These are phyloP conservation scores for Calliphora vicina DNA, from an alignment of 1,140 invertebrate genomes.

Conservation along the genomic window DNA sequence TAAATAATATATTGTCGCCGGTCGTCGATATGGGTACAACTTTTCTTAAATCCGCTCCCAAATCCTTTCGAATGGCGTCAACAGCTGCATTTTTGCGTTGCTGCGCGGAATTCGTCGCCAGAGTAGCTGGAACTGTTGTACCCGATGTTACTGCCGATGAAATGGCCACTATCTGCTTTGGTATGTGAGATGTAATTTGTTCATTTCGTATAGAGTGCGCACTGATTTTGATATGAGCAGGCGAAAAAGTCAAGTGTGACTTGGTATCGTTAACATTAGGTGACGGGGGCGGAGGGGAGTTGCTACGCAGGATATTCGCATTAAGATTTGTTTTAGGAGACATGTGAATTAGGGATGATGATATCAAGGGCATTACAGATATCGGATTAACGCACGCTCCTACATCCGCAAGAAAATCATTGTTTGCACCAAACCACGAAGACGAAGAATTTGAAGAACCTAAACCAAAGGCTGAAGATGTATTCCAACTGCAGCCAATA, in stretches of 20 bases:
- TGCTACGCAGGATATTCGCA: conserved; percentile 41
- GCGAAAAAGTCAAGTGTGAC: conserved; percentile 73
- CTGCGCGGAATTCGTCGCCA: conserved; percentile 52
- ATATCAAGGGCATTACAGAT: conserved; percentile 70
- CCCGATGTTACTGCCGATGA: conserved; percentile 46
- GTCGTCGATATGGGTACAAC: background rate
- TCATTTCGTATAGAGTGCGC: conserved; percentile 55
- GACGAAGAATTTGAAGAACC: conserved; percentile 72
- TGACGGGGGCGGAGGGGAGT: conserved; percentile 48
- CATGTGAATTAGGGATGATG: conserved; percentile 43
- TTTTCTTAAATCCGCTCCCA: conserved; percentile 45
- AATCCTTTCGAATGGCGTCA: conserved; percentile 59
- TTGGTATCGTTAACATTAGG: conserved; percentile 60
- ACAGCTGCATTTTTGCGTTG: conserved; percentile 54
- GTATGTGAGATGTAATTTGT: conserved; percentile 65
- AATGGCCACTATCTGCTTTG: conserved; percentile 66
- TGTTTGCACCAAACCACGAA: conserved; percentile 39
- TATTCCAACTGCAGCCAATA: conserved; percentile 39
- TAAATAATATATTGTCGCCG: background rate
- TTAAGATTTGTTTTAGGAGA: conserved; percentile 52
- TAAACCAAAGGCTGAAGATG: conserved; percentile 1
- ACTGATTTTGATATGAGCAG: conserved; percentile 69
- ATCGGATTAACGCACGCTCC: conserved; percentile 82
- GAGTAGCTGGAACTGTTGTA: conserved; percentile 48
- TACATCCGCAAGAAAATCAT: conserved; percentile 77